Evolutionary conservation across 1,140 invertebrate species (phyloP).

Genomic region (Agrypnia vestita): DNA sequence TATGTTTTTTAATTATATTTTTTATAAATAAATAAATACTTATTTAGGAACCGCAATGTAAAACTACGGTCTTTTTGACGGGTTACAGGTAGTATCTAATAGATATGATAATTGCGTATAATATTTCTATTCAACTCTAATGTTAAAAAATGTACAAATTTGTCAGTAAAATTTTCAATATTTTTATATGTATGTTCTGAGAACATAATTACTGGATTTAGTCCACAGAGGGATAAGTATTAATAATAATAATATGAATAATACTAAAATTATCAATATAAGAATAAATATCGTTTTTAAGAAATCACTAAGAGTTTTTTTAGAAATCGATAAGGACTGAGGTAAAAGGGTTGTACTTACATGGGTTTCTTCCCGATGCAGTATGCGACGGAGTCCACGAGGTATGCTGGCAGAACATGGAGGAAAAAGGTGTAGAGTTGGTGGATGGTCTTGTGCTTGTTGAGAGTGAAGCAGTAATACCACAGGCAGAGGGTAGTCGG

Average conservation of each 20-base stretch:
- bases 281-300: neutral
- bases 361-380: slow-evolving; percentile 76
- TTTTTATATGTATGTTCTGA: too few species aligned
- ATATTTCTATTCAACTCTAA: neutral
- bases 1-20: too few species aligned
- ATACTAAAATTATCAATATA: too few species aligned
- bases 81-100: too few species aligned
- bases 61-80: too few species aligned
- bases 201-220: too few species aligned
- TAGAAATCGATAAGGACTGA: neutral
- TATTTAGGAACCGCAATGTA: too few species aligned
- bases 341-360: slow-evolving; percentile 67
- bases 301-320: neutral
- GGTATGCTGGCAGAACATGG: slow-evolving; percentile 76
- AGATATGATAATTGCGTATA: neutral
- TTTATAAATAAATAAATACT: too few species aligned
- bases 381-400: slow-evolving; percentile 73
- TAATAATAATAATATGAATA: too few species aligned
- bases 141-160: neutral
- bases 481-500: slow-evolving; percentile 71
- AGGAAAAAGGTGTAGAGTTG: slow-evolving; percentile 72
- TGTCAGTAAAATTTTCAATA: neutral
- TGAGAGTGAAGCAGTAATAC: slow-evolving; percentile 73
- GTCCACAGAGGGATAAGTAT: too few species aligned
- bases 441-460: slow-evolving; percentile 70